phyloP scores from a whole-genome alignment of 1,140 invertebrate species.

The Drosophila jambulina region DNA sequence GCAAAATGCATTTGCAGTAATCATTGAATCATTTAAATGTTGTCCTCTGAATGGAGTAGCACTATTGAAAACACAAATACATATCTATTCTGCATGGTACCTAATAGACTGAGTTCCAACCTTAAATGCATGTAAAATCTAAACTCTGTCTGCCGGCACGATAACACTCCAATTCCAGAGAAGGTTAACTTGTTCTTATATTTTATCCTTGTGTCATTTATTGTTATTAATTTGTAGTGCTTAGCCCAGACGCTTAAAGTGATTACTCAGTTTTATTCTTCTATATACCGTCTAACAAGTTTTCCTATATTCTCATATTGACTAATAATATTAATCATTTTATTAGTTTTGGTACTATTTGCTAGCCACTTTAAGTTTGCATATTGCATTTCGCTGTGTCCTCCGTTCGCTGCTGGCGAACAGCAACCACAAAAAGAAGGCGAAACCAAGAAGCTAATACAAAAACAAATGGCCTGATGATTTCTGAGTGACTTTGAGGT shows the following conservation, averaged over 20 bases:
- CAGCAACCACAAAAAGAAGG: conserved; percentile 1
- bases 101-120: no score
- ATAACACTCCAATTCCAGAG: no score
- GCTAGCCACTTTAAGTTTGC: conserved; percentile 33
- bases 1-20: conserved; percentile 3
- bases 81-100: no score
- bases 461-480: conserved; percentile 32
- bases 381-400: conserved; percentile 22
- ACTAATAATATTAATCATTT: not conserved
- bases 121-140: no score
- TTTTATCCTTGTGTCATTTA: no score
- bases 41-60: not conserved
- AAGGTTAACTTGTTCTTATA: no score
- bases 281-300: no score
- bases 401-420: conserved; percentile 13
- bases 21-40: not conserved
- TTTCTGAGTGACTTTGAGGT: conserved; percentile 35
- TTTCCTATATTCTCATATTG: no score
- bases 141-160: no score
- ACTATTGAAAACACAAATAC: not conserved
- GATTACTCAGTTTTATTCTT: not conserved
- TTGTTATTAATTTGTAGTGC: no score
- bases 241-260: no score
- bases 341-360: no score
- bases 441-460: conserved; percentile 32